Conservation (phyloP, 2,888 invertebrate species). For the Notocelia uddmanniana region DNA sequence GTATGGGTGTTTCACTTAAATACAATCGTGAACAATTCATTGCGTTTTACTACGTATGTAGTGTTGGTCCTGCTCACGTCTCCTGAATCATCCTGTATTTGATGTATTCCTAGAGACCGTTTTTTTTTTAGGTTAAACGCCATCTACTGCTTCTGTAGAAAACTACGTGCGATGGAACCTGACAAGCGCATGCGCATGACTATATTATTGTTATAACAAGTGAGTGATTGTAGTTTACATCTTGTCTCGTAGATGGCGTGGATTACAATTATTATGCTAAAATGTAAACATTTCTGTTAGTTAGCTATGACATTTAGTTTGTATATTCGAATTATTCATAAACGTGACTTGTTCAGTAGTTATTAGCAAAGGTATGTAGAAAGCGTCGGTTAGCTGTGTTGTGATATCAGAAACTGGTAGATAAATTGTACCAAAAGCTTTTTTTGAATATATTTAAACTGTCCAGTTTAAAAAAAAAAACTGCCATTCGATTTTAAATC, state of each 20-base stretch:
- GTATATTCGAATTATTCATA: constrained; percentile 25
- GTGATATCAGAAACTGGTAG: not conserved
- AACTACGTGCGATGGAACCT: not conserved
- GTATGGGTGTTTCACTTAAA: too few species aligned
- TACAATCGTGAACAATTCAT: too few species aligned
- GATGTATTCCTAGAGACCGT: too few species aligned
- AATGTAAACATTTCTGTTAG: constrained; percentile 19
- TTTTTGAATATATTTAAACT: too few species aligned
- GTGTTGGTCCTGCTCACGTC: too few species aligned
- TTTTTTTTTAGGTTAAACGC: not conserved
- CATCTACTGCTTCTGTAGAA: not conserved
- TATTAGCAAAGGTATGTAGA: constrained; percentile 1
- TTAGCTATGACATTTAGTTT: not conserved
- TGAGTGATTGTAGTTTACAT: not conserved
- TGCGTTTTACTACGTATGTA: too few species aligned
- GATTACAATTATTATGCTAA: constrained; percentile 6
- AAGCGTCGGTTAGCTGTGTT: not conserved
- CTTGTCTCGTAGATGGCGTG: constrained; percentile 1
- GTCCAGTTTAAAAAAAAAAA: too few species aligned
- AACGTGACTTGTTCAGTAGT: constrained; percentile 1
- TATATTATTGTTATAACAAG: not conserved
- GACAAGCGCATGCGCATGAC: not conserved
- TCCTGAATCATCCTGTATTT: too few species aligned
- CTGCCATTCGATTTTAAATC: too few species aligned
- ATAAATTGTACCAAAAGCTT: too few species aligned